A percentile compares a stretch with the other conserved stretches of the same genome.
Evolutionary conservation across 2,888 invertebrate genomes (phyloP).

Genomic region (Tinea semifulvella): DNA sequence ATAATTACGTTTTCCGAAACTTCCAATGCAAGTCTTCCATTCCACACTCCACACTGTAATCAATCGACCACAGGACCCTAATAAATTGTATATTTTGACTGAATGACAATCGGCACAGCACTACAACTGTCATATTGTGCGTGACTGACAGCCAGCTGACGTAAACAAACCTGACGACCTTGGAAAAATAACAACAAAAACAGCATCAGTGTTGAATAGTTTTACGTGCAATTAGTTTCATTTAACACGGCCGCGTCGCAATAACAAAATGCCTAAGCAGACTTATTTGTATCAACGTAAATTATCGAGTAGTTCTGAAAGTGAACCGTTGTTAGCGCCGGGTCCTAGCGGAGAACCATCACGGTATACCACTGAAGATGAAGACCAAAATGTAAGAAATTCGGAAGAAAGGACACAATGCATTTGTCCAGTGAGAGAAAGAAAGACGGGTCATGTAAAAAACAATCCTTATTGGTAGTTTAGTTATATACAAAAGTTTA

Average conservation of each 20-base stretch:
- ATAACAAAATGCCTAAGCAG: constrained; percentile 1
- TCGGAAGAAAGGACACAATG: too few species aligned
- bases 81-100: too few species aligned
- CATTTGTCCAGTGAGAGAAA: too few species aligned
- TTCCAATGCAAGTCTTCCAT: too few species aligned
- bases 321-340: constrained; percentile 11
- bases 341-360: not conserved
- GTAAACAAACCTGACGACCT: constrained; percentile 1
- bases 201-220: not conserved
- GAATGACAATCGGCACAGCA: not conserved
- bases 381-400: not conserved
- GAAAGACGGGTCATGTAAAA: too few species aligned
- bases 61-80: too few species aligned
- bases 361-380: not conserved
- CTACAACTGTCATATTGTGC: constrained; percentile 1
- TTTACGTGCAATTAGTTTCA: not conserved
- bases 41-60: too few species aligned
- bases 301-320: constrained; percentile 12
- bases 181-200: not conserved
- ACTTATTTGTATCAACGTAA: not conserved
- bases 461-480: too few species aligned
- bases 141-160: not conserved
- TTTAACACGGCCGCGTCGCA: not conserved
- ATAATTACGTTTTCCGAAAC: too few species aligned
- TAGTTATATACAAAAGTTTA: too few species aligned